Evolutionary conservation across 2,888 invertebrate genomes (phyloP), one percentile per base, ranked within the genome.

Genomic region (Callyntrura guangdongensis): DNA sequence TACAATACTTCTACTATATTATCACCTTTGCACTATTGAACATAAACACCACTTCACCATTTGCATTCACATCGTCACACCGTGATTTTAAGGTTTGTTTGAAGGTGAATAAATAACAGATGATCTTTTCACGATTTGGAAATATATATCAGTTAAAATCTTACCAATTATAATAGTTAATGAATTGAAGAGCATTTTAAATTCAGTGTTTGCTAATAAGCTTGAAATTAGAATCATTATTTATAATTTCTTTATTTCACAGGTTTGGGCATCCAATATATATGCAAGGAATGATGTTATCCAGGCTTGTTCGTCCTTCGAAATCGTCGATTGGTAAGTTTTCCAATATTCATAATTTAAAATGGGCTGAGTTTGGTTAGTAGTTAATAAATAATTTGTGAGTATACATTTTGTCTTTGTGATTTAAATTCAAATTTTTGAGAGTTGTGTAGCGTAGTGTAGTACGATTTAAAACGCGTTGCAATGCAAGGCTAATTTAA

Each of bases 291-390:
- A 90, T 90, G 89, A 93, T 93, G 93, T 61, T 93, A 67, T 93
- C 93, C 59, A 89, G 93, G 91, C 88, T 93, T 36, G 91, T 92
- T 83, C 92, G 93, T 9, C 93, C 93, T 17, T 87, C 91, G 6
- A 72, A 22, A n/a, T 81, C 91, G 9, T 83, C 84, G 59, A 79
- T 93, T 22, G 45, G 93, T 93, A 92, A 91, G 91, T 56, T 47
- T 22, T 25, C 27, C 14, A 14, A 53, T 25, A 36, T 36, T 36
- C 36, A n/a, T n/a, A n/a, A 6, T 36, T 36, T 2, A 36, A 36
- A 36, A 36, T 36, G 6, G 6, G 36, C 2, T 4, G 36, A 36
- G 36, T 36, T 2, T 4, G 36, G 36, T 36, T 36, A 2, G 36
- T 6, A 2, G 36, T 36, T 36, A 2, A 6, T 36, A 2, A 6